phyloP scores from a whole-genome alignment of 2,888 invertebrate species.

The Macrosiphum euphorbiae region DNA sequence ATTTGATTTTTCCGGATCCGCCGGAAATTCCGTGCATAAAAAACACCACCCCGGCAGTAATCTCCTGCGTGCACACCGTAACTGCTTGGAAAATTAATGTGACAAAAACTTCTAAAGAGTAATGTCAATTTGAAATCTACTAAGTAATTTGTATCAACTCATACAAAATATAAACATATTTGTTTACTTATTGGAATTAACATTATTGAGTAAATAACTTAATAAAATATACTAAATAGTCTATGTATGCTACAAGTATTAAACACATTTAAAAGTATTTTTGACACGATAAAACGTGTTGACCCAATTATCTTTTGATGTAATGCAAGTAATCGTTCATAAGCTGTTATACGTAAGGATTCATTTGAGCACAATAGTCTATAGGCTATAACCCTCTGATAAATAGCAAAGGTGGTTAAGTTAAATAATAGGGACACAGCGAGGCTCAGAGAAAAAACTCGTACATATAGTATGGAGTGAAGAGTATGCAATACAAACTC shows the following conservation, averaged over 20 bases:
- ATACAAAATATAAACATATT: not conserved
- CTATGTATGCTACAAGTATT: not conserved
- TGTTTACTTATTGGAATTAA: not conserved
- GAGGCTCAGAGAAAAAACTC: constrained; percentile 2
- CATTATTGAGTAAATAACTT: not conserved
- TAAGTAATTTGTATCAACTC: not conserved
- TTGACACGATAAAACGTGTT: not conserved
- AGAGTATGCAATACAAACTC: constrained; percentile 39
- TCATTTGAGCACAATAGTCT: constrained; percentile 22
- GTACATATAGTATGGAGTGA: not conserved
- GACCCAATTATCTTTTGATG: constrained; percentile 18
- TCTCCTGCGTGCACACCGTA: not conserved
- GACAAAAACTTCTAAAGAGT: not conserved
- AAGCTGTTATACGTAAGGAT: constrained; percentile 43
- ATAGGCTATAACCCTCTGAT: not conserved
- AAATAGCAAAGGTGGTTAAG: not conserved
- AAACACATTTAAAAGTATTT: not conserved
- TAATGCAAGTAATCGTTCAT: not conserved
- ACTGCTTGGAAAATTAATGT: constrained; percentile 10
- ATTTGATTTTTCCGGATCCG: constrained; percentile 64
- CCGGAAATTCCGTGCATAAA: constrained; percentile 53
- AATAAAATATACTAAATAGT: not conserved
- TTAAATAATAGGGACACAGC: constrained; percentile 13
- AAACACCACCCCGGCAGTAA: not conserved
- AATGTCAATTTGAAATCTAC: not conserved